Evolutionary conservation across 2,113 vertebrate species (phyloP).

Genomic region (Corythornis vintsioides): DNA sequence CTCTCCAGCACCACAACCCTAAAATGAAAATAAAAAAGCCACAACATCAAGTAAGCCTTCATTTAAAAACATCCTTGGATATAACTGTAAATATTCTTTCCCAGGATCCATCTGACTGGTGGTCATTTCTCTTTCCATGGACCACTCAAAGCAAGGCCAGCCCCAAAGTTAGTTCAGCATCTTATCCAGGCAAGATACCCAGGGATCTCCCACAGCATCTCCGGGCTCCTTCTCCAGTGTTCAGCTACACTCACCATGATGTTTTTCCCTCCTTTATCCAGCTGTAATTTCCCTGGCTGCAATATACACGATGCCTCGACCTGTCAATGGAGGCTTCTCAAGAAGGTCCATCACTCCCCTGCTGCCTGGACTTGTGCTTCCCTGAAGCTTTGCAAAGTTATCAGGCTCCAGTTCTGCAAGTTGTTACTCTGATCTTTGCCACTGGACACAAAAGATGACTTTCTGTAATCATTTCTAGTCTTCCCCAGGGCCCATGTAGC

Average conservation of each 20-base stretch:
- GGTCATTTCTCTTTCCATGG: neutral
- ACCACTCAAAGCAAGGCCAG: neutral
- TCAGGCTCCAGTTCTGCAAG: neutral
- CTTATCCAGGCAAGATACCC: neutral
- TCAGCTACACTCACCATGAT: neutral
- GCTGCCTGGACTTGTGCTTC: neutral
- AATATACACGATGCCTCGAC: neutral
- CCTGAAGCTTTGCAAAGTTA: neutral
- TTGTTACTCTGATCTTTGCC: neutral
- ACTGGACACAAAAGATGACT: neutral
- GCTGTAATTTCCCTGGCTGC: neutral
- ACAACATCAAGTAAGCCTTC: neutral
- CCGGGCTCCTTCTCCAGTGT: neutral
- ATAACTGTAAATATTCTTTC: neutral
- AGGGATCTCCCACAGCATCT: neutral
- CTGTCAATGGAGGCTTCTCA: neutral
- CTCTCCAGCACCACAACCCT: conserved; percentile 99
- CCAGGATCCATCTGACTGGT: neutral
- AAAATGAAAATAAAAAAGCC: neutral
- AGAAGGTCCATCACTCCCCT: neutral
- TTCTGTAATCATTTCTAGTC: neutral
- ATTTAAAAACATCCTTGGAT: neutral
- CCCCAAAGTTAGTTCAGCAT: neutral
- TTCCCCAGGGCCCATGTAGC: neutral
- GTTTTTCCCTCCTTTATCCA: neutral